Percentiles rank a stretch among this genome's conserved stretches.
Evolutionary conservation across 2,888 invertebrate species (phyloP).

Genomic region (Drosophila percnosoma): DNA sequence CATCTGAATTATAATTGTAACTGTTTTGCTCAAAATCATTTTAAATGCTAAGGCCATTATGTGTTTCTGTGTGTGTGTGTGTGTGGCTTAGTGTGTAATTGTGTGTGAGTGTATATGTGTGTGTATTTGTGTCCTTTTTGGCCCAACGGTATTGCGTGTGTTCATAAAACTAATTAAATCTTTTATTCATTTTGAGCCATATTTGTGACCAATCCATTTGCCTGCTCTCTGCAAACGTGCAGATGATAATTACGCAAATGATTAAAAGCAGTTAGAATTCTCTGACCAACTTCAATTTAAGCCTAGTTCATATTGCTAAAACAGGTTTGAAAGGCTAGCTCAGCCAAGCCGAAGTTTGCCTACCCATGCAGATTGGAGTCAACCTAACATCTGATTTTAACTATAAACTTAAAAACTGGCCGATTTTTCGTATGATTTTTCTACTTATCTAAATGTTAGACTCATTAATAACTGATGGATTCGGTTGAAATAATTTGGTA

Average conservation of each 20-base stretch:
- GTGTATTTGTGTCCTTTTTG: slow-evolving; percentile 9
- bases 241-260: slow-evolving; percentile 2
- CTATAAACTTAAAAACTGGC: background rate
- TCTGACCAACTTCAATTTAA: background rate
- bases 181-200: slow-evolving; percentile 64
- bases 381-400: background rate
- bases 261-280: background rate
- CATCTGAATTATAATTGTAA: slow-evolving; percentile 40
- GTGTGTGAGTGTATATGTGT: background rate
- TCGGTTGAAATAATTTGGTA: background rate
- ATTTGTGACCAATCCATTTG: slow-evolving; percentile 35
- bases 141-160: slow-evolving; percentile 29
- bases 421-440: no score
- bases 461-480: background rate
- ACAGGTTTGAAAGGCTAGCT: background rate
- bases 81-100: background rate
- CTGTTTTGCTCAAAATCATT: slow-evolving; percentile 46
- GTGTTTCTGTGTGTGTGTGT: background rate
- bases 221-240: slow-evolving; percentile 7
- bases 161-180: slow-evolving; percentile 69
- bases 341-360: background rate
- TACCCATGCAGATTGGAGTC: background rate
- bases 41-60: slow-evolving; percentile 30
- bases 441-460: background rate
- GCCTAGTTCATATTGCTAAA: background rate